Base-by-base conservation (phyloP, 37 sponge, comb jelly and placozoan species). In the Beroe ovata region DNA sequence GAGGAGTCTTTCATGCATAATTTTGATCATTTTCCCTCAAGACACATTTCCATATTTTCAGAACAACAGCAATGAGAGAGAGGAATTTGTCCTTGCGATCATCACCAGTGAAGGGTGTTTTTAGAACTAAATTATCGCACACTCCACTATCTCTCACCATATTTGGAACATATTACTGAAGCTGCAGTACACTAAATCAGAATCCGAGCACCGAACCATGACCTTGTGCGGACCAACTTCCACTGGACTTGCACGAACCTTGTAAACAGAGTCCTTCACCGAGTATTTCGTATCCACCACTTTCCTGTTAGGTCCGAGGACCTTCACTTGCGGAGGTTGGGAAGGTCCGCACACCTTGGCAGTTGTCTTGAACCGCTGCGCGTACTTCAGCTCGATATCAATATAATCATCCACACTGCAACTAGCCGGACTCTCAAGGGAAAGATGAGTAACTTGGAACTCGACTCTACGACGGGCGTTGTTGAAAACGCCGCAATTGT, bases 121-220 rank as follows among this genome's bases (percentile, higher is more conserved):
- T n/a, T n/a, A n/a, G n/a, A n/a, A n/a, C n/a, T n/a, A n/a, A n/a
- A n/a, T n/a, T n/a, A n/a, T n/a, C n/a, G n/a, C n/a, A n/a, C n/a
- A n/a, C n/a, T n/a, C n/a, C n/a, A n/a, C n/a, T n/a, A n/a, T n/a
- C n/a, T n/a, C n/a, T n/a, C n/a, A n/a, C n/a, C n/a, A n/a, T n/a
- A 77, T 77, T 19, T 77, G 54, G 84, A 77, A 77, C 84, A 77
- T 77, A 20, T 77, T 77, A 29, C 54, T 77, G 84, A 77, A 77
- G 23, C 38, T 21, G 1, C 84, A 30, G 54, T 77, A 77, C 8
- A 77, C 84, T 35, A 77, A 41, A 29, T 77, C 84, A 19, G 38
- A 36, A 35, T 77, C 84, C 54, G 84, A 42, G 25, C 84, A 77
- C 47, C 84, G 42, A 14, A 77, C 84, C n/a, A 77, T 36, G 8